These are phyloP conservation scores for Nebria salina DNA, from an alignment of 2,888 invertebrate species.

Conservation along the genomic window DNA sequence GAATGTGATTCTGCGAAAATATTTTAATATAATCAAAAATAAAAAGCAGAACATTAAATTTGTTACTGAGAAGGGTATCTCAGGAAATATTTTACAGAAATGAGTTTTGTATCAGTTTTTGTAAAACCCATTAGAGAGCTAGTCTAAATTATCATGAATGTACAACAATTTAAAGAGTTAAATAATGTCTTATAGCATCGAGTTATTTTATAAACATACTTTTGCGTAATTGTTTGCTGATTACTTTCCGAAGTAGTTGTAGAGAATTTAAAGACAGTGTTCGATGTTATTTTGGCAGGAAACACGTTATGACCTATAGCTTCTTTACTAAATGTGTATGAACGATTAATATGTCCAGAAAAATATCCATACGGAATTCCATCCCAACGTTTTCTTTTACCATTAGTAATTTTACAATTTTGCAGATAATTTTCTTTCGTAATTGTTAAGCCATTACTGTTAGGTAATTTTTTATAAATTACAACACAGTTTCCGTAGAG, in stretches of 20 bases:
- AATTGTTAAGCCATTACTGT: not conserved
- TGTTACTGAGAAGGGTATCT: too few species aligned
- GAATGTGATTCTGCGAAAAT: not conserved
- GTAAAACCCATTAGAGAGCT: too few species aligned
- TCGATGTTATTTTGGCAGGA: not conserved
- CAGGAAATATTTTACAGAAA: not conserved
- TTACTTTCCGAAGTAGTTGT: conserved; percentile 16
- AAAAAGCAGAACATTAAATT: too few species aligned
- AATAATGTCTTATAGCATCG: too few species aligned
- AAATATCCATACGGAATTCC: not conserved
- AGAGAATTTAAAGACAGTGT: not conserved
- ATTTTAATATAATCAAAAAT: too few species aligned
- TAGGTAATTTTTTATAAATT: not conserved
- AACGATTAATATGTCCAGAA: not conserved
- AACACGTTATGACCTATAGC: not conserved
- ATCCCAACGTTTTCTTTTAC: not conserved
- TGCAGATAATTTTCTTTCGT: conserved; percentile 7
- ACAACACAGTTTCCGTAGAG: conserved; percentile 19
- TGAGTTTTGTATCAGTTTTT: too few species aligned
- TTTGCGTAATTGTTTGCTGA: conserved; percentile 14
- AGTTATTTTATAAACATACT: conserved; percentile 6
- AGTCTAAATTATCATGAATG: too few species aligned
- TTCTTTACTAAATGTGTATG: not conserved
- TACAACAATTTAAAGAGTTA: not conserved
- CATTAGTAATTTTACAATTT: not conserved